Evolutionary conservation across 2,888 invertebrate genomes (phyloP).

Genomic region (Tiliacea aurago): DNA sequence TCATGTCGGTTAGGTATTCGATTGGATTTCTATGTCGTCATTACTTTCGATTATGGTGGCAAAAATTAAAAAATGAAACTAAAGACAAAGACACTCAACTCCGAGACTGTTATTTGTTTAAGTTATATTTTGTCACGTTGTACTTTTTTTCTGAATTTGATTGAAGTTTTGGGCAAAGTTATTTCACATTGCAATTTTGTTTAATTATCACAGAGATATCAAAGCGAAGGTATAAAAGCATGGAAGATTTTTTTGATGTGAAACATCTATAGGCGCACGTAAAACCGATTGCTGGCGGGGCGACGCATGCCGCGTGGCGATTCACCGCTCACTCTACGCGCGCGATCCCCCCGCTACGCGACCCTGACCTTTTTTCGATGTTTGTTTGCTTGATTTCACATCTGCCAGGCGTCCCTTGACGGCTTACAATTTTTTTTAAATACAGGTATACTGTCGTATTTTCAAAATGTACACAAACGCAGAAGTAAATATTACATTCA

Average conservation of each 20-base stretch:
- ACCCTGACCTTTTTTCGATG: too few relatives aligned
- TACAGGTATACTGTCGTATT: background rate
- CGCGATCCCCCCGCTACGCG: too few relatives aligned
- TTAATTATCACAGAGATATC: background rate
- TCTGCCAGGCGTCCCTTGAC: too few relatives aligned
- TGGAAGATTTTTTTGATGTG: background rate
- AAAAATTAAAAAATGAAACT: background rate
- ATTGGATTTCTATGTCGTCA: background rate
- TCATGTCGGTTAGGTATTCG: background rate
- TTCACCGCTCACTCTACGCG: too few relatives aligned
- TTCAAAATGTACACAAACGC: background rate
- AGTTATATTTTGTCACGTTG: too few relatives aligned
- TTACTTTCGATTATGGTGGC: background rate
- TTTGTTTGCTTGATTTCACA: too few relatives aligned
- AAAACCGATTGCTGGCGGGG: too few relatives aligned
- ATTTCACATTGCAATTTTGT: background rate
- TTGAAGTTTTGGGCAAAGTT: background rate
- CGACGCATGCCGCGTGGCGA: too few relatives aligned
- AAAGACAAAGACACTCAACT: background rate
- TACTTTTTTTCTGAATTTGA: background rate
- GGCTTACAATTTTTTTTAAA: too few relatives aligned
- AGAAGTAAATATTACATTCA: constrained; percentile 9
- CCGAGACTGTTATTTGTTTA: too few relatives aligned
- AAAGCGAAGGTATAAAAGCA: background rate
- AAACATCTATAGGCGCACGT: too few relatives aligned